A percentile compares a stretch with the other conserved stretches of the same genome.
Evolutionary conservation across 1,140 invertebrate genomes (phyloP).

Genomic region (Phortica variegata): DNA sequence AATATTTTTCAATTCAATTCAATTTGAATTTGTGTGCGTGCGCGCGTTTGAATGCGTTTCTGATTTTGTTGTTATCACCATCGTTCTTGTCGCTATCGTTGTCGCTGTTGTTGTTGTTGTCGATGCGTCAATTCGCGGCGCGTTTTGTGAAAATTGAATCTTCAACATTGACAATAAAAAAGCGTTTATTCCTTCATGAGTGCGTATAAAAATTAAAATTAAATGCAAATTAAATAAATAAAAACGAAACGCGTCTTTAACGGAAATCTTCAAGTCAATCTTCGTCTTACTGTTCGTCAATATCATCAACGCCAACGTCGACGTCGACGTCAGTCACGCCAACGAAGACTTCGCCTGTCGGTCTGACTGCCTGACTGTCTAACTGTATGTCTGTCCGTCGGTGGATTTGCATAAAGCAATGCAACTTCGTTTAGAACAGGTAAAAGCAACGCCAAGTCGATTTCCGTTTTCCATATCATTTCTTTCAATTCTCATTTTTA

Average conservation of each 20-base stretch:
- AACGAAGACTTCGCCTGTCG: slow-evolving; percentile 33
- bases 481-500: too few species aligned
- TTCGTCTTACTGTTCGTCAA: too few species aligned
- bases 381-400: too few species aligned
- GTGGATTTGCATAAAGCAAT: slow-evolving; percentile 48
- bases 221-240: slow-evolving; percentile 54
- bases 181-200: too few species aligned
- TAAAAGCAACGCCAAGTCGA: slow-evolving; percentile 48
- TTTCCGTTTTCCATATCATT: too few species aligned
- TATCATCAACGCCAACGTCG: slow-evolving; percentile 51
- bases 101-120: too few species aligned
- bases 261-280: too few species aligned
- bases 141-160: too few species aligned
- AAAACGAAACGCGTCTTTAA: too few species aligned
- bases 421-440: slow-evolving; percentile 34
- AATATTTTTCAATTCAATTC: slow-evolving; percentile 55
- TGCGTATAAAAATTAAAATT: slow-evolving; percentile 52
- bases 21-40: slow-evolving; percentile 25
- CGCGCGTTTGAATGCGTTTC: slow-evolving; percentile 28
- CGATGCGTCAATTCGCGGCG: too few species aligned
- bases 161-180: slow-evolving; percentile 25
- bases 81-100: too few species aligned
- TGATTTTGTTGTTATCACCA: slow-evolving; percentile 28
- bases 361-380: too few species aligned
- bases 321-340: slow-evolving; percentile 20